Conservation (phyloP, 2,113 vertebrate species). For the Sylvietta virens region DNA sequence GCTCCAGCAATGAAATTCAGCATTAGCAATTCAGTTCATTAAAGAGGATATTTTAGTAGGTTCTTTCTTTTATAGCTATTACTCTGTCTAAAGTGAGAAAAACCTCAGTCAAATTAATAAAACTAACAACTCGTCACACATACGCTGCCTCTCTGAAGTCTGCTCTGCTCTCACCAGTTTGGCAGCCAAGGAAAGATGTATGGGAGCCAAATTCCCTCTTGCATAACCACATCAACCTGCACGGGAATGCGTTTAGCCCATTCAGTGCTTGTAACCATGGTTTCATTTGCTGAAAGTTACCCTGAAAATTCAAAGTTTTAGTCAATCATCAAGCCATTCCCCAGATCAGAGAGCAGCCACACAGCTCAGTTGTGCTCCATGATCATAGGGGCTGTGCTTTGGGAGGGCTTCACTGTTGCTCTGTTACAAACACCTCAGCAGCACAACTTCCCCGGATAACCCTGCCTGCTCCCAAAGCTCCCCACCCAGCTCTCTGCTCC, state of each 20-base stretch:
- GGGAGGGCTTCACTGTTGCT: background rate
- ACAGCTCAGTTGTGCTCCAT: background rate
- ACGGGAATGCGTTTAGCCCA: background rate
- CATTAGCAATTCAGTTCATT: constrained; percentile 51
- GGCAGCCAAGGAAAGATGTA: background rate
- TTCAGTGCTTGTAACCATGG: constrained; percentile 11
- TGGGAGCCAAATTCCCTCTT: constrained; percentile 1
- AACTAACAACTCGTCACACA: constrained; percentile 32
- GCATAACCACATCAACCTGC: background rate
- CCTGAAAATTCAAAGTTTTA: background rate
- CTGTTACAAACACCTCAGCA: background rate
- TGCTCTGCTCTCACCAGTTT: background rate
- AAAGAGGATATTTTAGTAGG: constrained; percentile 37
- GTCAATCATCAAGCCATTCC: background rate
- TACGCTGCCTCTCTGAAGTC: background rate
- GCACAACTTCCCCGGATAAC: background rate
- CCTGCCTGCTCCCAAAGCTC: background rate
- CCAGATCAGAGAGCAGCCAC: background rate
- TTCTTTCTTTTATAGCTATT: constrained; percentile 48
- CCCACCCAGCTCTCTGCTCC: background rate
- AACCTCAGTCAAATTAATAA: constrained; percentile 45
- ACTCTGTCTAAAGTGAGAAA: constrained; percentile 12
- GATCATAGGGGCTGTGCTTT: background rate
- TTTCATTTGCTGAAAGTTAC: background rate
- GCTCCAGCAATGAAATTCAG: constrained; percentile 38